These are phyloP conservation scores for Trichomycterus rosablanca DNA, from an alignment of 2,113 vertebrate species.

Conservation along the genomic window DNA sequence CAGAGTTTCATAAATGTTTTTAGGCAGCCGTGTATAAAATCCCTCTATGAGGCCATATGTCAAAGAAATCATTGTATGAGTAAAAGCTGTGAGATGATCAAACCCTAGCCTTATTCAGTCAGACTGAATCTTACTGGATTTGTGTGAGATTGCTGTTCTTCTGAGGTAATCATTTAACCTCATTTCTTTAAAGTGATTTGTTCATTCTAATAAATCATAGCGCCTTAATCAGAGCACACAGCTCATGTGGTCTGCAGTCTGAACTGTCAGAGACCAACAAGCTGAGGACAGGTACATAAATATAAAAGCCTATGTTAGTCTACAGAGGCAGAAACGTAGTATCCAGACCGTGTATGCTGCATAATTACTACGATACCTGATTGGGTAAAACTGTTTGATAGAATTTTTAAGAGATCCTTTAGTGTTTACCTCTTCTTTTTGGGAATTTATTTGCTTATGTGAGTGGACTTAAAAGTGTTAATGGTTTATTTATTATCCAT, in stretches of 20 bases:
- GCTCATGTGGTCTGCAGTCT: conserved; percentile 17
- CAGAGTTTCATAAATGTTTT: no score
- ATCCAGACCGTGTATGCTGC: not conserved
- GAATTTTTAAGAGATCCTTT: not conserved
- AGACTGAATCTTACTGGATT: conserved; percentile 19
- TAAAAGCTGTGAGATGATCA: conserved; percentile 30
- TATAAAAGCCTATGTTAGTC: conserved; percentile 30
- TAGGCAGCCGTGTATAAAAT: no score
- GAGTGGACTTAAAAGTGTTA: no score
- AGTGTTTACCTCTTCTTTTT: not conserved
- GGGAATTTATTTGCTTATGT: no score
- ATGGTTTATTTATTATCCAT: no score
- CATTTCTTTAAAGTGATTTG: not conserved
- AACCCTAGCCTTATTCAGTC: conserved; percentile 34
- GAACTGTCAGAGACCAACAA: conserved; percentile 10
- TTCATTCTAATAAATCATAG: conserved; percentile 17
- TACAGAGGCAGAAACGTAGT: conserved; percentile 11
- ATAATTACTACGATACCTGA: not conserved
- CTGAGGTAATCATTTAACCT: not conserved
- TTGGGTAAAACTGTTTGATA: conserved; percentile 2
- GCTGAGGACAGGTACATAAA: conserved; percentile 12
- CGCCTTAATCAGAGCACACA: conserved; percentile 30
- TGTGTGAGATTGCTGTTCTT: conserved; percentile 8
- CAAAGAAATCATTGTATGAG: conserved; percentile 11
- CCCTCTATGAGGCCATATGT: conserved; percentile 17